Conservation (phyloP, 2,113 vertebrate species). For the Anhinga anhinga region DNA sequence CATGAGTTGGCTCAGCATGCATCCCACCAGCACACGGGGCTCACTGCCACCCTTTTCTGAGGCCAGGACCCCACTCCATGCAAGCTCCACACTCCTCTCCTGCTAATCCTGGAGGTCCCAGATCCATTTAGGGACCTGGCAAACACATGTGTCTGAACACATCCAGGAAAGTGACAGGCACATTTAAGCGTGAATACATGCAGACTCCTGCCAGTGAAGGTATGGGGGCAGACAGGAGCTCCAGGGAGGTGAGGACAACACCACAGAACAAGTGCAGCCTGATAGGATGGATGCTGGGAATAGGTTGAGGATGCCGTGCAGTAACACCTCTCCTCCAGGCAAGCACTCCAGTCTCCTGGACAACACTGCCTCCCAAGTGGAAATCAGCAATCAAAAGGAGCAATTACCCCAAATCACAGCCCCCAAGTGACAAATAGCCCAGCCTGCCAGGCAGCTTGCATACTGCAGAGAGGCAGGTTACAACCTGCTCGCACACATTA, state of each 20-base stretch:
- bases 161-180: neutral
- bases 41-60: neutral
- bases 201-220: neutral
- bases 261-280: accelerated
- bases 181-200: accelerated
- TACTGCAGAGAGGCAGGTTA: neutral
- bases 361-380: conserved; percentile 32
- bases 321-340: neutral
- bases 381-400: conserved; percentile 56
- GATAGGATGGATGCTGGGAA: neutral
- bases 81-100: neutral
- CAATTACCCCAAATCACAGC: conserved; percentile 47
- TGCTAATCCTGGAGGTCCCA: neutral
- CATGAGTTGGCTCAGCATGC: neutral
- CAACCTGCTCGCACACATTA: conserved; percentile 46
- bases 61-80: neutral
- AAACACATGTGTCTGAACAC: neutral
- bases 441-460: neutral
- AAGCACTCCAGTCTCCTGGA: neutral
- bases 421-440: conserved; percentile 51
- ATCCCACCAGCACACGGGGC: neutral
- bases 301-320: neutral
- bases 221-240: neutral
- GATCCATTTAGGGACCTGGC: neutral
- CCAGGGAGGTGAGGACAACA: neutral